Conservation (phyloP, 2,797 vertebrate genomes). For the Bufotes viridis region DNA sequence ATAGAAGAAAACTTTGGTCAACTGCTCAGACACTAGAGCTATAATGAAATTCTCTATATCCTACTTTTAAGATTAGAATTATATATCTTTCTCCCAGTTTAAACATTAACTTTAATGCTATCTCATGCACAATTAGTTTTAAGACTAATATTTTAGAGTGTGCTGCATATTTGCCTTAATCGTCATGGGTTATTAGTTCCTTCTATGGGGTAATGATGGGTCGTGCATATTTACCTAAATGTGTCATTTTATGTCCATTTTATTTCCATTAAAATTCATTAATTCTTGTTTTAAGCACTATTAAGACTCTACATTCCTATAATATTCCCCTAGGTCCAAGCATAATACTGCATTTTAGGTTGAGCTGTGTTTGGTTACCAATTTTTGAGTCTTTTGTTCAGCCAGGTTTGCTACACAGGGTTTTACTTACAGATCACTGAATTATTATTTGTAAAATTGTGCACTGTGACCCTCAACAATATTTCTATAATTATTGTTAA, state of each 20-base stretch:
- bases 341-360: constrained; percentile 21
- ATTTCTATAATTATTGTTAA: constrained; percentile 9
- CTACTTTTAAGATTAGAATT: constrained; percentile 14
- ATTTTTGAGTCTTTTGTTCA: constrained; percentile 33
- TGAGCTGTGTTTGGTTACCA: constrained; percentile 15
- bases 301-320: constrained; percentile 14
- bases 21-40: neutral
- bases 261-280: constrained; percentile 53
- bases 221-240: constrained; percentile 58
- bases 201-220: constrained; percentile 54
- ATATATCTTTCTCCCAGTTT: constrained; percentile 32
- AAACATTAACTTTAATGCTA: constrained; percentile 43
- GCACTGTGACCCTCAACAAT: neutral
- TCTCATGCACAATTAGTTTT: constrained; percentile 55
- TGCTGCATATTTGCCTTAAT: constrained; percentile 52
- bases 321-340: constrained; percentile 30
- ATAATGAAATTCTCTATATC: constrained; percentile 14
- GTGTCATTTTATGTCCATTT: constrained; percentile 56
- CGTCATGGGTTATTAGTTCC: constrained; percentile 53
- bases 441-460: constrained; percentile 21
- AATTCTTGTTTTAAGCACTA: constrained; percentile 47
- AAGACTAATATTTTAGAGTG: constrained; percentile 51
- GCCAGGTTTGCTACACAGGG: neutral
- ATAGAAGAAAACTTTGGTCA: neutral
- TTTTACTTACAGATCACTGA: constrained; percentile 48